Evolutionary conservation across 1,140 invertebrate genomes (phyloP).

Genomic region (Arion vulgaris): DNA sequence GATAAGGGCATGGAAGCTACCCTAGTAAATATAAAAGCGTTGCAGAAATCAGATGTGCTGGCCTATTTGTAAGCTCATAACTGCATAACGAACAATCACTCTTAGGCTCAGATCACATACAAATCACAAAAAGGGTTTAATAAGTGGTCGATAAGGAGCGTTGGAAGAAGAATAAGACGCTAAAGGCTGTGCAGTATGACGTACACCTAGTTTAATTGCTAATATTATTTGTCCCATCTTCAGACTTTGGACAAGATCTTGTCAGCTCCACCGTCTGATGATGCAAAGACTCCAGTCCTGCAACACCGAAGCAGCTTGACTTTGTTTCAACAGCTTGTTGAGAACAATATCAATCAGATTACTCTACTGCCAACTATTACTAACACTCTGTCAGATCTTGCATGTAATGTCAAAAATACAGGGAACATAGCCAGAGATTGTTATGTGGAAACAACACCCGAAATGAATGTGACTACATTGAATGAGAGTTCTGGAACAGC

Average conservation of each 20-base stretch:
- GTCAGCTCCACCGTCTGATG: conserved; percentile 54
- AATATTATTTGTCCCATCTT: too few species aligned
- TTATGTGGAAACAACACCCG: background rate
- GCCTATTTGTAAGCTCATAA: too few species aligned
- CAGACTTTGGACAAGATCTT: conserved; percentile 63
- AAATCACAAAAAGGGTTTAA: too few species aligned
- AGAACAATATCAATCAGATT: conserved; percentile 51
- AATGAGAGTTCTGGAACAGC: background rate
- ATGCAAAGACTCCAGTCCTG: conserved; percentile 50
- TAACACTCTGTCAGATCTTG: conserved; percentile 50
- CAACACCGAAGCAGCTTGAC: conserved; percentile 50
- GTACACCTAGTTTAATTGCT: too few species aligned
- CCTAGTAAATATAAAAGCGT: too few species aligned
- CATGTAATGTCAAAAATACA: conserved; percentile 57
- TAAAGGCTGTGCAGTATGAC: too few species aligned
- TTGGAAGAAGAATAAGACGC: too few species aligned
- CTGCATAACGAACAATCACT: too few species aligned
- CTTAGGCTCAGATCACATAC: too few species aligned
- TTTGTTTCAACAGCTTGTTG: conserved; percentile 52
- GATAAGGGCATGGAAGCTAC: too few species aligned
- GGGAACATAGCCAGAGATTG: conserved; percentile 51
- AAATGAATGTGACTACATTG: background rate
- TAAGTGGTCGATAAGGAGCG: too few species aligned
- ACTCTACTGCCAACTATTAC: conserved; percentile 49
- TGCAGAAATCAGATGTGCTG: too few species aligned